These are phyloP conservation scores for Labroides dimidiatus DNA, from an alignment of 2,797 vertebrate species.

Conservation along the genomic window DNA sequence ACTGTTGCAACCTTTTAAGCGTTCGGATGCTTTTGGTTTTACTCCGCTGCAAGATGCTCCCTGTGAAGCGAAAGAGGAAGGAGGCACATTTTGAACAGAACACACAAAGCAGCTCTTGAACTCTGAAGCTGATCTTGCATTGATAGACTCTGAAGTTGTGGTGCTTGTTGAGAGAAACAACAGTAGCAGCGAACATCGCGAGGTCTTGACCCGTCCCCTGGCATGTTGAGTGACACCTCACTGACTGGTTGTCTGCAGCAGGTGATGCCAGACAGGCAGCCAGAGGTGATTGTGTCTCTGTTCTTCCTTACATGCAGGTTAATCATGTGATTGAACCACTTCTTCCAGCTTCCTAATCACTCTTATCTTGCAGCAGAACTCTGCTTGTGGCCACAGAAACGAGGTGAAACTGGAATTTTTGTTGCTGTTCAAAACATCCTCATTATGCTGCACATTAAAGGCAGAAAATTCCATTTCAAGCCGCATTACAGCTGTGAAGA, in stretches of 20 bases:
- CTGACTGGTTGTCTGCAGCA: background rate
- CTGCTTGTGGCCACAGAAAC: background rate
- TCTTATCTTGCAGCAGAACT: background rate
- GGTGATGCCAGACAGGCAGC: too few relatives aligned
- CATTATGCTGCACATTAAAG: too few relatives aligned
- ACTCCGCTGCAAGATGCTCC: conserved; percentile 6
- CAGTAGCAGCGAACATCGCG: too few relatives aligned
- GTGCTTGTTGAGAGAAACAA: too few relatives aligned
- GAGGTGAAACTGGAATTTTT: too few relatives aligned
- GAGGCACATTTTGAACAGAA: too few relatives aligned
- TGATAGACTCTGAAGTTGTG: too few relatives aligned
- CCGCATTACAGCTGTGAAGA: background rate
- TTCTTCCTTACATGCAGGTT: conserved; percentile 14
- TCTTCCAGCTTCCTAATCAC: conserved; percentile 4
- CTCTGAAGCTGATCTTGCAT: too few relatives aligned
- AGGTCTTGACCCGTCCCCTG: too few relatives aligned
- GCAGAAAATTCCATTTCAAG: background rate
- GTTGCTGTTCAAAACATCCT: too few relatives aligned
- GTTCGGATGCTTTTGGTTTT: conserved; percentile 1
- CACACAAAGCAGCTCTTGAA: too few relatives aligned
- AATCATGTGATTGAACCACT: conserved; percentile 32
- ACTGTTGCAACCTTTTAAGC: background rate
- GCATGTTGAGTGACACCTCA: background rate
- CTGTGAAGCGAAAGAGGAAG: background rate
- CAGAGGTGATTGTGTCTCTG: background rate